Conservation (phyloP, 2,888 invertebrate species). For the Synanthedon vespiformis region DNA sequence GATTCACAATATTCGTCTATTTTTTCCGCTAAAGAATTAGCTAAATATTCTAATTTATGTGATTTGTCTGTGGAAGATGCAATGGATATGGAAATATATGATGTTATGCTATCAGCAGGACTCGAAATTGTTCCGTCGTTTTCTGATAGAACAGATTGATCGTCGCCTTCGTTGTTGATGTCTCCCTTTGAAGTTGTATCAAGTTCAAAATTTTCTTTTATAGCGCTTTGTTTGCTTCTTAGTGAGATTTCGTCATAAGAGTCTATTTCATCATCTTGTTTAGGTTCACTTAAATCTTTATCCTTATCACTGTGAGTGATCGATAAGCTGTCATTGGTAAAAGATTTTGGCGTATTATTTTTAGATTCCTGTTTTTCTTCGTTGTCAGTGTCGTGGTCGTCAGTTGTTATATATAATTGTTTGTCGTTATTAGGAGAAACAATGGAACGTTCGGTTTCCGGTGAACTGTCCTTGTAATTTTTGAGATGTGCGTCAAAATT, state of each 20-base stretch:
- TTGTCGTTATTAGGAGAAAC: slow-evolving; percentile 42
- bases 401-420: slow-evolving; percentile 50
- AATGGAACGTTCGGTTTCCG: slow-evolving; percentile 53
- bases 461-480: slow-evolving; percentile 58
- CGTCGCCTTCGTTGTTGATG: slow-evolving; percentile 31
- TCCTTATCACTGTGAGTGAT: slow-evolving; percentile 40
- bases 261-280: slow-evolving; percentile 22
- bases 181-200: slow-evolving; percentile 12
- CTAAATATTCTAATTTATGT: slow-evolving; percentile 61
- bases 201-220: slow-evolving; percentile 15
- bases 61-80: slow-evolving; percentile 62
- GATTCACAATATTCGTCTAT: slow-evolving; percentile 67
- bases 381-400: slow-evolving; percentile 48
- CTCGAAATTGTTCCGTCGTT: slow-evolving; percentile 63
- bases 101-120: slow-evolving; percentile 61
- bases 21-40: slow-evolving; percentile 64
- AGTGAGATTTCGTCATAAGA: slow-evolving; percentile 39
- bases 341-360: slow-evolving; percentile 61
- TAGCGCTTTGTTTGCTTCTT: slow-evolving; percentile 25
- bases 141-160: slow-evolving; percentile 52
- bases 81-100: slow-evolving; percentile 65
- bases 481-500: slow-evolving; percentile 61
- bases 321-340: slow-evolving; percentile 55
- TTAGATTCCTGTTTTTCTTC: slow-evolving; percentile 43
- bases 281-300: slow-evolving; percentile 22